Evolutionary conservation across 2,888 invertebrate species (phyloP).

Genomic region (Fabriciana adippe): DNA sequence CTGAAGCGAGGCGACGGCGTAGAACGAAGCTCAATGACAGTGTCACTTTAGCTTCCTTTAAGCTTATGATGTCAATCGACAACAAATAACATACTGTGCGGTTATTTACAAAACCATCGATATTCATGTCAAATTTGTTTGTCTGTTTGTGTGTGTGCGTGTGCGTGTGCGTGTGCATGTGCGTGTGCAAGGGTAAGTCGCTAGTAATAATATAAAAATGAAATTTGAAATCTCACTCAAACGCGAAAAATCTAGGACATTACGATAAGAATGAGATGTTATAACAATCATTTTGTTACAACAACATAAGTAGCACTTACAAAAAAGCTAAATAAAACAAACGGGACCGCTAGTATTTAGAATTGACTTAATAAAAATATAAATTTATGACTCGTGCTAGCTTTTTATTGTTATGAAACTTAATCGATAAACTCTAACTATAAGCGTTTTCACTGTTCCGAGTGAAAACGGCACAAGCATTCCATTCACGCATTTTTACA

Average conservation of each 20-base stretch:
- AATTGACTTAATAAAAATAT: conserved; percentile 33
- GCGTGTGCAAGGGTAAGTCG: no score
- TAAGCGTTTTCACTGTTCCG: not conserved
- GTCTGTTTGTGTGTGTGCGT: no score
- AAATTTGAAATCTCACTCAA: no score
- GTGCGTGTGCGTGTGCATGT: no score
- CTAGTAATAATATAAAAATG: no score
- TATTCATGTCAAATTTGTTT: not conserved
- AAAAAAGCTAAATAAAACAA: conserved; percentile 28
- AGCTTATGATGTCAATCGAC: not conserved
- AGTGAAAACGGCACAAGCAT: conserved; percentile 26
- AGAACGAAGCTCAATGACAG: conserved; percentile 30
- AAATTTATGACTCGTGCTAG: conserved; percentile 29
- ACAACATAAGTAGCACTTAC: not conserved
- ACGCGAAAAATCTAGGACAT: conserved; percentile 1
- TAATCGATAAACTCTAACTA: conserved; percentile 22
- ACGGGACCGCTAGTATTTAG: conserved; percentile 31
- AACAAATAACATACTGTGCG: not conserved
- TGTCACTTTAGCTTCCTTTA: conserved; percentile 32
- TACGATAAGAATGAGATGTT: not conserved
- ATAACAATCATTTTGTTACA: conserved; percentile 3
- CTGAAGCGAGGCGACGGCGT: conserved; percentile 4
- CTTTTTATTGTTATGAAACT: conserved; percentile 30
- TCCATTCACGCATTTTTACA: conserved; percentile 2
- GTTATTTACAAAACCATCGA: not conserved